Conservation (phyloP, 2,888 invertebrate species). For the Neria commutata region DNA sequence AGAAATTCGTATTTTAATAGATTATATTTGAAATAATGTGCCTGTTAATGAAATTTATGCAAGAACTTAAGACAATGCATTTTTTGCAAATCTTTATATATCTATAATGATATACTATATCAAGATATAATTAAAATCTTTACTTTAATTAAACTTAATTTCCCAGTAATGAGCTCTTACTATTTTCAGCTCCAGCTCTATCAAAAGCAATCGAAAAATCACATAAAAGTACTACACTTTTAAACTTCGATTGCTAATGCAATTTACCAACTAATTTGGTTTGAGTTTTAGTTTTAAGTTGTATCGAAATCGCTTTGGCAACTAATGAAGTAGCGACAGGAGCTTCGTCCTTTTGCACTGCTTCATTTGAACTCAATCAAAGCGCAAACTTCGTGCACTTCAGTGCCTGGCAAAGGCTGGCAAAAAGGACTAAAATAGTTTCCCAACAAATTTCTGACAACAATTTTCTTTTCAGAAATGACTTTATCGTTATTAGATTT, state of each 20-base stretch:
- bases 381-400: neutral
- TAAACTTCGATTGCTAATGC: constrained; percentile 20
- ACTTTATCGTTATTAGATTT: neutral
- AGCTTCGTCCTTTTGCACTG: neutral
- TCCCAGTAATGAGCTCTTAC: too few relatives aligned
- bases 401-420: neutral
- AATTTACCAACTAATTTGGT: constrained; percentile 50
- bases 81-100: too few relatives aligned
- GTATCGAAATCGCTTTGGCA: neutral
- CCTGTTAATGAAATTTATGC: too few relatives aligned
- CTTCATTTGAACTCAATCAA: neutral
- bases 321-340: neutral
- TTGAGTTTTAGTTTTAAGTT: constrained; percentile 28
- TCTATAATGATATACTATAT: too few relatives aligned
- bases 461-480: constrained; percentile 20
- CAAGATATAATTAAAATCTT: too few relatives aligned
- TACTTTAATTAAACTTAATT: too few relatives aligned
- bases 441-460: constrained; percentile 18
- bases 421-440: too few relatives aligned
- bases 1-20: too few relatives aligned
- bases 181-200: too few relatives aligned
- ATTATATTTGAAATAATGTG: too few relatives aligned
- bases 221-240: neutral
- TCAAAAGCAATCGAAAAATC: too few relatives aligned
- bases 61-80: too few relatives aligned